A percentile compares a stretch with the other conserved stretches of the same genome.
These are phyloP conservation scores for Esperia sulphurella DNA, from an alignment of 2,888 invertebrate species.

Conservation along the genomic window DNA sequence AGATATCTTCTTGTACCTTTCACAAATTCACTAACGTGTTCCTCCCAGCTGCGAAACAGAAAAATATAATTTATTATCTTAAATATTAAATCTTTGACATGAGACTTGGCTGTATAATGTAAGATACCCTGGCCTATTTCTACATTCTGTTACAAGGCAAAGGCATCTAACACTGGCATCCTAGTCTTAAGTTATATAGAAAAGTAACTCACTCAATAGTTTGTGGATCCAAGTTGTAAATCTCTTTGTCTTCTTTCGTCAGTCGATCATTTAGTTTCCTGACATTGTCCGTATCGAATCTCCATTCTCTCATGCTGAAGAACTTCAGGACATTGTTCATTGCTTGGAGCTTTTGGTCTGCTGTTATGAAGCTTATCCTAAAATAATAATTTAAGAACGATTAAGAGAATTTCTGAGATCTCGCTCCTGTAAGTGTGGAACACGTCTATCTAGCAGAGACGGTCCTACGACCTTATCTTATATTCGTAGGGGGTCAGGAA, in stretches of 20 bases:
- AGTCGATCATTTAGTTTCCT: conserved; percentile 57
- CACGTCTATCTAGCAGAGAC: too few relatives aligned
- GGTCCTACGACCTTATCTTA: too few relatives aligned
- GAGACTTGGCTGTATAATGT: too few relatives aligned
- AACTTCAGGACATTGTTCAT: conserved; percentile 82
- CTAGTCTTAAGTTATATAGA: too few relatives aligned
- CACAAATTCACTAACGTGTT: conserved; percentile 81
- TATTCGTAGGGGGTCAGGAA: too few relatives aligned
- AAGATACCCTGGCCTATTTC: too few relatives aligned
- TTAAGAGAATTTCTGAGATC: too few relatives aligned
- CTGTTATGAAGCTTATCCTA: conserved; percentile 81
- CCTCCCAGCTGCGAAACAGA: conserved; percentile 74
- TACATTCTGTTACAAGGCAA: too few relatives aligned
- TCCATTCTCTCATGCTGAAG: conserved; percentile 85
- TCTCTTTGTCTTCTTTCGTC: conserved; percentile 56
- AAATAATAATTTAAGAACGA: conserved; percentile 14
- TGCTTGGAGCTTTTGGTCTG: conserved; percentile 79
- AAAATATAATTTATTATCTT: too few relatives aligned
- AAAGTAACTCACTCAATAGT: conserved; percentile 45
- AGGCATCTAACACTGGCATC: too few relatives aligned
- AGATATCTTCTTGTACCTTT: conserved; percentile 84
- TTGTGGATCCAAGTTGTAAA: conserved; percentile 58
- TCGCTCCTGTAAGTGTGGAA: too few relatives aligned
- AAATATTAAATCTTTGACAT: too few relatives aligned
- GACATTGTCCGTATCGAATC: conserved; percentile 78